These are phyloP conservation scores for Pseudorasbora parva DNA, from an alignment of 2,113 vertebrate species.

Conservation along the genomic window DNA sequence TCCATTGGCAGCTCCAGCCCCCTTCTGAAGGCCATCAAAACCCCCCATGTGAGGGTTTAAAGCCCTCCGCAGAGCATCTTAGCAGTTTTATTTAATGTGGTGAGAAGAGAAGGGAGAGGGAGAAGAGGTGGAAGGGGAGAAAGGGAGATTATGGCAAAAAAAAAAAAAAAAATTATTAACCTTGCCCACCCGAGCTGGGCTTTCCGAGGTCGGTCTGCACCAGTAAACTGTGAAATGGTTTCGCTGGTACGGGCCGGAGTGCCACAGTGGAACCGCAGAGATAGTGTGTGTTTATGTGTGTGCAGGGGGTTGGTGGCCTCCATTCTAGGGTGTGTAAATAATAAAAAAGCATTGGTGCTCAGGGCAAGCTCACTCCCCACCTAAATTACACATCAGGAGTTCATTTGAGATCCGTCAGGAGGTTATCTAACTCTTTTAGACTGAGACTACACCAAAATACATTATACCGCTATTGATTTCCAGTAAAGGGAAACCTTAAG, in stretches of 20 bases:
- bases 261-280: slow-evolving; percentile 64
- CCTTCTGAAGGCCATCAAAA: slow-evolving; percentile 21
- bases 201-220: slow-evolving; percentile 71
- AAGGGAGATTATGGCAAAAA: slow-evolving; percentile 70
- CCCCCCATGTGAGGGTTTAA: slow-evolving; percentile 67
- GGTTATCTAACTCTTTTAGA: slow-evolving; percentile 37
- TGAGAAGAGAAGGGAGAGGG: slow-evolving; percentile 61
- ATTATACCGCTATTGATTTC: slow-evolving; percentile 32
- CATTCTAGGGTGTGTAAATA: slow-evolving; percentile 69
- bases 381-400: slow-evolving; percentile 23
- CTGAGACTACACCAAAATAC: neutral
- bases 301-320: neutral
- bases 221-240: slow-evolving; percentile 89
- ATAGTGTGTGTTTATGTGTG: slow-evolving; percentile 55
- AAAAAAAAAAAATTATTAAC: slow-evolving; percentile 77
- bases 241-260: slow-evolving; percentile 67
- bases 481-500: slow-evolving; percentile 4
- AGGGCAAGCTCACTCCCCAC: slow-evolving; percentile 30
- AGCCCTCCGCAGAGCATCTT: slow-evolving; percentile 72
- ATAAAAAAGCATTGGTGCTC: slow-evolving; percentile 72
- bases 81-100: slow-evolving; percentile 80
- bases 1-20: slow-evolving; percentile 71
- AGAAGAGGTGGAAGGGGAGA: slow-evolving; percentile 65
- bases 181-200: slow-evolving; percentile 77
- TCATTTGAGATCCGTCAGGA: slow-evolving; percentile 38